Conservation (phyloP, 2,113 vertebrate species). For the Sebastes schlegelii region DNA sequence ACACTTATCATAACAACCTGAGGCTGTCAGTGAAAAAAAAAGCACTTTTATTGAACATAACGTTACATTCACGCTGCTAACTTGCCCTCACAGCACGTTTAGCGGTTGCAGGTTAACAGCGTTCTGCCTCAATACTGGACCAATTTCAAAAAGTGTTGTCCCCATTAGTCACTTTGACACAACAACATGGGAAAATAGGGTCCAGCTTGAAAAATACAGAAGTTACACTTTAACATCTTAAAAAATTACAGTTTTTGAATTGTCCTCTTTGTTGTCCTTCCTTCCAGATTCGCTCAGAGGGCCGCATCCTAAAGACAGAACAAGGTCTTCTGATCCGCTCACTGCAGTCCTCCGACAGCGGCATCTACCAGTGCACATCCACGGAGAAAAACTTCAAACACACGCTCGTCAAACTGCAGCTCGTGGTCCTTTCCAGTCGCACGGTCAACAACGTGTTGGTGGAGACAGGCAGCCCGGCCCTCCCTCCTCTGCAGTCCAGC, state of each 20-base stretch:
- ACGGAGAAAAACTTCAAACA: constrained; percentile 99
- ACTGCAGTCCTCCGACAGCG: constrained; percentile 90
- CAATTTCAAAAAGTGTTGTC: too few relatives aligned
- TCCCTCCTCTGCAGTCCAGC: constrained; percentile 81
- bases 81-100: too few relatives aligned
- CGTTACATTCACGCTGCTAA: too few relatives aligned
- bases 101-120: too few relatives aligned
- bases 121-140: too few relatives aligned
- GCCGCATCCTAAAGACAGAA: constrained; percentile 93
- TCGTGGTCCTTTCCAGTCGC: constrained; percentile 91
- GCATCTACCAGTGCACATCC: constrained; percentile 96
- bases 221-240: background rate
- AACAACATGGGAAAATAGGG: too few relatives aligned
- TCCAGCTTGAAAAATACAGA: too few relatives aligned
- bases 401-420: constrained; percentile 91
- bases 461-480: constrained; percentile 81
- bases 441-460: constrained; percentile 91
- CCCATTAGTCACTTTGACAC: too few relatives aligned
- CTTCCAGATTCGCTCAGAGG: constrained; percentile 91
- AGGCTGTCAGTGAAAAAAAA: too few relatives aligned
- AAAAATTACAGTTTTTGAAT: background rate
- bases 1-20: too few relatives aligned
- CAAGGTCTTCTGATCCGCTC: constrained; percentile 94
- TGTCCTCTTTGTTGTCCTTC: background rate
- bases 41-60: too few relatives aligned